These are phyloP conservation scores for Macrostomum lignano DNA, from an alignment of 1,140 invertebrate species.

Conservation along the genomic window DNA sequence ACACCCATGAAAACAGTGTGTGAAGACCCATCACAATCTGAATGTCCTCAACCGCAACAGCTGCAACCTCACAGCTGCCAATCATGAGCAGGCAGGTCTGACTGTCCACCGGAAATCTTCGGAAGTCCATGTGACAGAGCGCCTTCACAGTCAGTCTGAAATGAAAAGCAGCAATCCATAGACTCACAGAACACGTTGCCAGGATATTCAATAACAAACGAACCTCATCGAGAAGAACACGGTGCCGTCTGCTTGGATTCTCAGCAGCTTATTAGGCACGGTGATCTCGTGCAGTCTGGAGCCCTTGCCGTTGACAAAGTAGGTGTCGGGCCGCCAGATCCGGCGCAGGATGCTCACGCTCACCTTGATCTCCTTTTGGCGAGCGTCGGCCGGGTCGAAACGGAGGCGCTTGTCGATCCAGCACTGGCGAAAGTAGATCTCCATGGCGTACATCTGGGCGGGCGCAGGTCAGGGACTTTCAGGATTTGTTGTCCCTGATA, in stretches of 20 bases:
- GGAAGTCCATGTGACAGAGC: constrained; percentile 12
- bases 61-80: constrained; percentile 55
- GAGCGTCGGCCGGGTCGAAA: constrained; percentile 8
- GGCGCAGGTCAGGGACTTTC: too few relatives aligned
- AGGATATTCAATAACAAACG: too few relatives aligned
- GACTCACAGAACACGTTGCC: too few relatives aligned
- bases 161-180: neutral
- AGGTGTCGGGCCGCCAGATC: constrained; percentile 28
- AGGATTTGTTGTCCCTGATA: too few relatives aligned
- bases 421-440: constrained; percentile 15
- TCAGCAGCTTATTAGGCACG: constrained; percentile 26
- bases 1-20: too few relatives aligned
- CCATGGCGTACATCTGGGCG: constrained; percentile 17
- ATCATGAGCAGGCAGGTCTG: constrained; percentile 62
- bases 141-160: constrained; percentile 11
- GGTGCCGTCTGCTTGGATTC: constrained; percentile 18
- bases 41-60: too few relatives aligned
- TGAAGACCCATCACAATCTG: too few relatives aligned
- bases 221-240: constrained; percentile 28
- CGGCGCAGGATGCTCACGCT: constrained; percentile 13
- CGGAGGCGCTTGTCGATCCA: constrained; percentile 13
- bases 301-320: constrained; percentile 28
- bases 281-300: constrained; percentile 27
- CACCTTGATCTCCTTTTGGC: constrained; percentile 9
- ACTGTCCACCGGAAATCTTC: constrained; percentile 81